Evolutionary conservation across 2,888 invertebrate species (phyloP), one percentile per base, ranked within the genome.

Genomic region (Norana najaformis): DNA sequence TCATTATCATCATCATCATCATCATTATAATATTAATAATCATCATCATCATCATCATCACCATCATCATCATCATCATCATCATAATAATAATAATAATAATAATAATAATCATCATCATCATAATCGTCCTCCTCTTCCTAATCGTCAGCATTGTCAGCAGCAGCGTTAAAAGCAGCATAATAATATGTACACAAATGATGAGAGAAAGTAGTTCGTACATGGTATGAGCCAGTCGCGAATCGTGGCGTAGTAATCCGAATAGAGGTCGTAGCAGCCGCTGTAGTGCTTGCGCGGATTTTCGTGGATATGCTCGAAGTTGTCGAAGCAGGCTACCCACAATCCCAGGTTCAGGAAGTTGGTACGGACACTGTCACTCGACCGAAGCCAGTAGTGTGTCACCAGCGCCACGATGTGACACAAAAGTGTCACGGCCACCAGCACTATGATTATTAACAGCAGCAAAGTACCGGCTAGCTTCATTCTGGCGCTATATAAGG

Each of bases 281-380:
- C 91, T 90, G 88, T 93, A 93, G 20, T 38, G 47, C 88, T 92
- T 91, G 3, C 47, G 38, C 34, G 91, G 90, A 30, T 89, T 89
- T 38, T 93, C 93, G 90, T 93, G 92, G 11, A 91, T 91, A 85
- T 93, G 93, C 11, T 88, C 83, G 90, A 92, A 93, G 36, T 91
- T 39, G 35, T 92, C 90, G 90, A 93, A 93, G 90, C 93, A 93
- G n/a, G 92, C 92, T 82, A 41, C 89, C 90, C 91, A 92, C 36
- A 92, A 90, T 35, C 93, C 93, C 36, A 93, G 89, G 88, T 93
- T 92, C 35, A 92, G 91, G 89, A 93, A 93, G 89, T 93, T 90
- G 39, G 83, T 88, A 69, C 91, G 89, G 8, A 38, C 23, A 35
- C 36, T 35, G 35, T 82, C 47, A 88, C 90, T 90, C 13, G 92